Evolutionary conservation across 2,113 vertebrate species (phyloP).

Genomic region (Saguinus imperator): DNA sequence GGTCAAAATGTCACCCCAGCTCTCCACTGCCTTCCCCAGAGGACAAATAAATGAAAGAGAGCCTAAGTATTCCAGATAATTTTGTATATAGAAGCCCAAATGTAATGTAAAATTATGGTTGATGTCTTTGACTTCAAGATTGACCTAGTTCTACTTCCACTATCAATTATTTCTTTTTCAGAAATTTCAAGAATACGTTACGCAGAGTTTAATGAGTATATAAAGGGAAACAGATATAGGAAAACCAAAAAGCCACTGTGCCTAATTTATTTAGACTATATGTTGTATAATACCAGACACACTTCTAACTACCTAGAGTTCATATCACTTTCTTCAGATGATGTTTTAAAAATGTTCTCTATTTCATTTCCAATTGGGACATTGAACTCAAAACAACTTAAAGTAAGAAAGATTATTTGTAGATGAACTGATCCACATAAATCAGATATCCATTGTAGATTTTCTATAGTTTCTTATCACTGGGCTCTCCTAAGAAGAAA

Average conservation of each 20-base stretch:
- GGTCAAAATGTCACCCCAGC: not conserved
- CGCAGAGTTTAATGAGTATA: not conserved
- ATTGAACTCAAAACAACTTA: not conserved
- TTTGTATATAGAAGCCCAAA: not conserved
- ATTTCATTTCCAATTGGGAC: not conserved
- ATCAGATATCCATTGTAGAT: not conserved
- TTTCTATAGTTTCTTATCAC: not conserved
- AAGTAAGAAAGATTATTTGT: not conserved
- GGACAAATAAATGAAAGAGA: not conserved
- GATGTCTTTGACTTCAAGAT: not conserved
- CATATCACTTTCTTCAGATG: not conserved
- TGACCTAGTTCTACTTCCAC: not conserved
- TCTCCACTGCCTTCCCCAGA: not conserved
- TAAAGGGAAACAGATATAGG: not conserved
- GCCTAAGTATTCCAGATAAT: not conserved
- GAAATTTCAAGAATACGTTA: not conserved
- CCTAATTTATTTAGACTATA: not conserved
- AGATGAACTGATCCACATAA: not conserved
- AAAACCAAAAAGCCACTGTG: not conserved
- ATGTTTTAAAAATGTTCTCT: not conserved
- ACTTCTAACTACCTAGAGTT: not conserved
- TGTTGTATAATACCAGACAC: not conserved
- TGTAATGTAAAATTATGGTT: not conserved
- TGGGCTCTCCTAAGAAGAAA: not conserved
- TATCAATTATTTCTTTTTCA: conserved; percentile 1